phyloP scores from a whole-genome alignment of 2,797 vertebrate genomes.

The Fundulus diaphanus region DNA sequence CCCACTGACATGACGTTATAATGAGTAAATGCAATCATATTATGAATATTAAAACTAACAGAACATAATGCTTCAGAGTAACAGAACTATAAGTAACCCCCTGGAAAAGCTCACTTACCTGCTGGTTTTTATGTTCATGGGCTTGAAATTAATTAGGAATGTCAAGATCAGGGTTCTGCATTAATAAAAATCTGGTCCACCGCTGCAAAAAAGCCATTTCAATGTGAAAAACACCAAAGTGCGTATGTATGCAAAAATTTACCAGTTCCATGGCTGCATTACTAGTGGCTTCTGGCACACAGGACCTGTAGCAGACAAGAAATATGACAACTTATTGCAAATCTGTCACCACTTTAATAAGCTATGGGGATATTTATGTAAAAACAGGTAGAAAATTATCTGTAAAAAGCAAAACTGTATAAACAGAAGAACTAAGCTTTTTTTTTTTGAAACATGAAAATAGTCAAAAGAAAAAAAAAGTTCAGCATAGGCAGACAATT shows the following conservation, averaged over 20 bases:
- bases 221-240: background rate
- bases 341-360: background rate
- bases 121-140: background rate
- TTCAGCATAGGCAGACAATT: background rate
- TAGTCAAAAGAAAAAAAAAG: background rate
- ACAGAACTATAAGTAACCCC: background rate
- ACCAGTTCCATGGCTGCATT: slow-evolving; percentile 29
- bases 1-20: too few species aligned
- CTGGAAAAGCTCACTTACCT: background rate
- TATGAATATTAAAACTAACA: background rate
- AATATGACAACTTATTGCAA: background rate
- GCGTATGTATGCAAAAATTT: slow-evolving; percentile 1
- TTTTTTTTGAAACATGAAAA: background rate
- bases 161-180: background rate
- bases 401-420: too few species aligned
- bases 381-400: background rate
- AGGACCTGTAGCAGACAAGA: slow-evolving; percentile 32
- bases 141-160: too few species aligned
- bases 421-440: background rate
- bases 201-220: background rate
- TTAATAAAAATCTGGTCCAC: background rate
- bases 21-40: too few species aligned
- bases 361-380: background rate
- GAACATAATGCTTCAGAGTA: background rate
- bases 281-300: background rate